These are phyloP conservation scores for Alectoris magna DNA, from an alignment of 2,797 vertebrate genomes.

Conservation along the genomic window DNA sequence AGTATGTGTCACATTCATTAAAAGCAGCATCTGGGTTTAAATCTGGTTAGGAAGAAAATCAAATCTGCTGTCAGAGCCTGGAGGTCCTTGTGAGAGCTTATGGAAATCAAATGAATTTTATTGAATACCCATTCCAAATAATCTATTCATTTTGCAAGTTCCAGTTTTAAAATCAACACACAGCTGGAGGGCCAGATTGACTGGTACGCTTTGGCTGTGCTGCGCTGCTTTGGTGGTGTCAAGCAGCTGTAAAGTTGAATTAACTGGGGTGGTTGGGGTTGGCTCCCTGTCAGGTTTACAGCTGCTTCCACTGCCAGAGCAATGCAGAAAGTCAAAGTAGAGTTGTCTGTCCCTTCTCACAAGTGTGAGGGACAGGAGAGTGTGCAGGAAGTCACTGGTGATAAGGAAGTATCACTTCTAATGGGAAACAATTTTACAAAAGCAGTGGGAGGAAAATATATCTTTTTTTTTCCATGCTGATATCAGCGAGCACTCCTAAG, in stretches of 20 bases:
- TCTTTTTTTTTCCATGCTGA: background rate
- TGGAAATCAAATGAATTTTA: constrained; percentile 3
- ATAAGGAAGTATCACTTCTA: background rate
- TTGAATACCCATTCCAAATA: constrained; percentile 9
- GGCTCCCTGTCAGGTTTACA: background rate
- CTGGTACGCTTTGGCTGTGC: background rate
- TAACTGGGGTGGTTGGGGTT: background rate
- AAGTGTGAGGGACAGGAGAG: background rate
- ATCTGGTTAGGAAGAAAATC: constrained; percentile 10
- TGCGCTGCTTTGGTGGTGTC: background rate
- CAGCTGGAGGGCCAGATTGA: constrained; percentile 6
- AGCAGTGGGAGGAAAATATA: background rate
- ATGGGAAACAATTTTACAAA: background rate
- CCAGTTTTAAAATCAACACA: constrained; percentile 4
- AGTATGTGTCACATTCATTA: background rate
- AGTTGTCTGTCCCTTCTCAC: background rate
- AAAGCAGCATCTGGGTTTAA: constrained; percentile 23
- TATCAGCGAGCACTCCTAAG: background rate
- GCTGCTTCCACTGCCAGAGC: background rate
- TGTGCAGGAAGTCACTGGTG: background rate
- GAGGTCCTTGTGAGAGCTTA: background rate
- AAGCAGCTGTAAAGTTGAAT: constrained; percentile 36
- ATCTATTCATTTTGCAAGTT: constrained; percentile 14
- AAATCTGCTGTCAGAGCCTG: constrained; percentile 16
- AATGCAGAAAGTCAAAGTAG: background rate